Evolutionary conservation across 2,888 invertebrate species (phyloP).

Genomic region (Cephus spinipes): DNA sequence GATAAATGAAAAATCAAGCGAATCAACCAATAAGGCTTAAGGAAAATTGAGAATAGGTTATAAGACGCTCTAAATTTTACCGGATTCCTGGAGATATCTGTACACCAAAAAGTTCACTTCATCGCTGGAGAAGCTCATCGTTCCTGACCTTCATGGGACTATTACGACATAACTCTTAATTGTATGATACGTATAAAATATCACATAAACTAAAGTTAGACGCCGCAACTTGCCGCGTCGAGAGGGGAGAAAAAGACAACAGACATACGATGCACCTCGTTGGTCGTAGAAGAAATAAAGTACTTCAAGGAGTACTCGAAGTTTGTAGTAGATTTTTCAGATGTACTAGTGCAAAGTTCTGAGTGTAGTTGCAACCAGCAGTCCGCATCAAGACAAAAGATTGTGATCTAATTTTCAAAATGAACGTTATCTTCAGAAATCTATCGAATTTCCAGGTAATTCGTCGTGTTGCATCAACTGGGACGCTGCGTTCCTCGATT

Average conservation of each 20-base stretch:
- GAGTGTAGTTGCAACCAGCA: neutral
- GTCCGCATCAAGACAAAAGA: neutral
- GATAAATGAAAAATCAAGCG: neutral
- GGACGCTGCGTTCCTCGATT: conserved; percentile 17
- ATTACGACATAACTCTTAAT: conserved; percentile 48
- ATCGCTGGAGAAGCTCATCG: conserved; percentile 98
- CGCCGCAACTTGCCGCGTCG: conserved; percentile 49
- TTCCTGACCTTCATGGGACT: conserved; percentile 43
- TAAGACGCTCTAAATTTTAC: conserved; percentile 69
- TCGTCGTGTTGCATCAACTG: conserved; percentile 1
- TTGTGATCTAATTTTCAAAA: conserved; percentile 7
- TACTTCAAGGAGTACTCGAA: conserved; percentile 1
- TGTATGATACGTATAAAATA: conserved; percentile 21
- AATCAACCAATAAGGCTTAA: neutral
- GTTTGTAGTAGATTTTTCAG: neutral
- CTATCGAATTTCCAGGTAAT: conserved; percentile 16
- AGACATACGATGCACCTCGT: conserved; percentile 3
- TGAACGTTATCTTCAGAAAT: conserved; percentile 29
- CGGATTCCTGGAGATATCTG: conserved; percentile 98
- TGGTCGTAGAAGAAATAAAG: neutral
- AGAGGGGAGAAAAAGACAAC: conserved; percentile 11
- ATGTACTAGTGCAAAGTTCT: neutral
- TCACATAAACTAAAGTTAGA: conserved; percentile 29
- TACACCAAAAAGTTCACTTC: conserved; percentile 99
- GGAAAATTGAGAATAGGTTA: conserved; percentile 34